These are phyloP conservation scores for Cataglyphis hispanica DNA, from an alignment of 1,140 invertebrate genomes.

Conservation along the genomic window DNA sequence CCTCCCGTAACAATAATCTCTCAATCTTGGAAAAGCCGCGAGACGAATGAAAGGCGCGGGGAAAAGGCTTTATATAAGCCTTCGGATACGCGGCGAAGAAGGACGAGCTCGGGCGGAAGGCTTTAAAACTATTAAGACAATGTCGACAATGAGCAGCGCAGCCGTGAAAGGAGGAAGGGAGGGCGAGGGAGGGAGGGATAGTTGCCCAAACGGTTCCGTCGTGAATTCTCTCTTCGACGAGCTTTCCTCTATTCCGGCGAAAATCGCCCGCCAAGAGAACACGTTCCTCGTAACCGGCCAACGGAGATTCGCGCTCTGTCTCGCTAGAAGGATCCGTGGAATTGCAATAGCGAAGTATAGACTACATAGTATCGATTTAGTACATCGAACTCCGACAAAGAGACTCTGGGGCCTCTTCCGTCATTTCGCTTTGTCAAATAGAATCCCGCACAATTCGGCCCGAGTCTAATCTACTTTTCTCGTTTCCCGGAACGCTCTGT, in stretches of 20 bases:
- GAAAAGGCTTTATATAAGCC: too few relatives aligned
- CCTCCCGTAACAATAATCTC: conserved; percentile 37
- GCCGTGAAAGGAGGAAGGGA: conserved; percentile 15
- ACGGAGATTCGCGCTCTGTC: conserved; percentile 51
- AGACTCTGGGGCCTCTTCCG: conserved; percentile 9
- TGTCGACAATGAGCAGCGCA: conserved; percentile 21
- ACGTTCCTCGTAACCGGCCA: not conserved
- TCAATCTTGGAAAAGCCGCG: conserved; percentile 27
- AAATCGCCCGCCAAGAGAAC: conserved; percentile 22
- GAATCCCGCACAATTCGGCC: conserved; percentile 12
- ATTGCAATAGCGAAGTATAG: conserved; percentile 35
- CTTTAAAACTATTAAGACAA: conserved; percentile 55
- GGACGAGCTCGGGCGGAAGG: conserved; percentile 29
- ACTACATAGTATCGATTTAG: conserved; percentile 34
- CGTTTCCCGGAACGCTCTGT: not conserved
- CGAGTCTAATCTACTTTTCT: not conserved
- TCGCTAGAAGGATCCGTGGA: conserved; percentile 52
- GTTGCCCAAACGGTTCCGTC: conserved; percentile 43
- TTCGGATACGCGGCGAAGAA: not conserved
- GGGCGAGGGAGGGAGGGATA: conserved; percentile 19
- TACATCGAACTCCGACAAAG: not conserved
- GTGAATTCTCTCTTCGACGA: conserved; percentile 23
- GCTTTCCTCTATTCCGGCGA: conserved; percentile 29
- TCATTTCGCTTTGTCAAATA: conserved; percentile 27
- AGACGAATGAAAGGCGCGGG: not conserved